Evolutionary conservation across 2,797 vertebrate species (phyloP).

Genomic region (Falco cherrug): DNA sequence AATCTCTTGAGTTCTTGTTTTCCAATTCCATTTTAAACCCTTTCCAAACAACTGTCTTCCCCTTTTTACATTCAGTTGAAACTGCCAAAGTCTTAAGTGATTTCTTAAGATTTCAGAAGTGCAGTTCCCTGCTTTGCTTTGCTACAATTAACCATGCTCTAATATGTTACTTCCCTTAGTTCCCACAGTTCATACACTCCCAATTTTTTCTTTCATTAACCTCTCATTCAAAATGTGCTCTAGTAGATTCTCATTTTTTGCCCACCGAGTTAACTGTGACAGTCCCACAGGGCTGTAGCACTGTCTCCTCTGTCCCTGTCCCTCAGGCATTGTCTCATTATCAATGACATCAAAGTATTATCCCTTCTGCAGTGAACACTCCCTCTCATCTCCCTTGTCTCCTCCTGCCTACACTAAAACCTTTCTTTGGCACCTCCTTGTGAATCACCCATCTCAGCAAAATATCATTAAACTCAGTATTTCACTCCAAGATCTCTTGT

Average conservation of each 20-base stretch:
- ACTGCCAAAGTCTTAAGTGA: not conserved
- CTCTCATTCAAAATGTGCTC: not conserved
- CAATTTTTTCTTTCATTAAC: not conserved
- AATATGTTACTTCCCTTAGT: not conserved
- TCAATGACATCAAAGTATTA: not conserved
- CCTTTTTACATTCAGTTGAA: not conserved
- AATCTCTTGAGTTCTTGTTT: not conserved
- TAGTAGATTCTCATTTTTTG: not conserved
- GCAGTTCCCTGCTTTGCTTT: not conserved
- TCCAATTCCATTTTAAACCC: not conserved
- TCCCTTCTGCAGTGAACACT: not conserved
- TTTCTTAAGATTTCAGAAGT: not conserved
- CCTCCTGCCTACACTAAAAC: not conserved
- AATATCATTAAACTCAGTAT: not conserved
- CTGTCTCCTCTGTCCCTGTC: not conserved
- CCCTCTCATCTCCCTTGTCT: not conserved
- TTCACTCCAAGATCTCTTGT: not conserved
- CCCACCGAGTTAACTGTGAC: not conserved
- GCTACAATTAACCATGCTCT: not conserved
- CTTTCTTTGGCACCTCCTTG: not conserved
- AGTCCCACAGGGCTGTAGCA: not conserved
- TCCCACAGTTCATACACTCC: not conserved
- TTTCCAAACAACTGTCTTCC: not conserved
- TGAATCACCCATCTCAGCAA: not conserved
- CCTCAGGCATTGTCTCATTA: not conserved